Evolutionary conservation across 1,140 invertebrate genomes (phyloP).

Genomic region (Rhyzopertha dominica): DNA sequence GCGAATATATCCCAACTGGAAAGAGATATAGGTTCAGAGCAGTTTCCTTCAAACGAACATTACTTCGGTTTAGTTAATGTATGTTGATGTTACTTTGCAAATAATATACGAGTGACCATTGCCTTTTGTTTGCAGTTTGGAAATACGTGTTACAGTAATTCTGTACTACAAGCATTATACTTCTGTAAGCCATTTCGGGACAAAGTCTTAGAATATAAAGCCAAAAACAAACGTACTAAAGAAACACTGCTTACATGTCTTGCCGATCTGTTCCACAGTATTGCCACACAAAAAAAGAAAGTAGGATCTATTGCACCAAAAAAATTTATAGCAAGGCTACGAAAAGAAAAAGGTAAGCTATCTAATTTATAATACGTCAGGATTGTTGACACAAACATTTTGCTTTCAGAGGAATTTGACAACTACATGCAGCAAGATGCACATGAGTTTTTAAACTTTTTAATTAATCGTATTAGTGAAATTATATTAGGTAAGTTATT

Average conservation of each 20-base stretch:
- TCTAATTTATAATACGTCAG: slow-evolving; percentile 1
- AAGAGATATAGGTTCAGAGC: slow-evolving; percentile 95
- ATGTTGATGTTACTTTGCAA: slow-evolving; percentile 46
- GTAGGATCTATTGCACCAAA: slow-evolving; percentile 99
- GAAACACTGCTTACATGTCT: slow-evolving; percentile 96
- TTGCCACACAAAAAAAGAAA: slow-evolving; percentile 99
- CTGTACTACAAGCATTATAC: slow-evolving; percentile 97
- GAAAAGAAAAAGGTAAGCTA: slow-evolving; percentile 92
- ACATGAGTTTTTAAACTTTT: slow-evolving; percentile 98
- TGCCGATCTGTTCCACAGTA: slow-evolving; percentile 97
- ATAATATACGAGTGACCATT: slow-evolving; percentile 13
- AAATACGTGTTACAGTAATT: slow-evolving; percentile 99
- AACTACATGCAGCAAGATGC: slow-evolving; percentile 99
- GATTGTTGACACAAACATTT: neutral
- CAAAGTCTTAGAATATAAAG: slow-evolving; percentile 97
- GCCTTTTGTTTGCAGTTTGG: slow-evolving; percentile 80
- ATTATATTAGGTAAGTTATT: slow-evolving; percentile 75
- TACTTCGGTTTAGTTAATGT: slow-evolving; percentile 98
- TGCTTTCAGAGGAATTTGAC: slow-evolving; percentile 90
- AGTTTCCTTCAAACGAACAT: slow-evolving; percentile 96
- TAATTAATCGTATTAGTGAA: slow-evolving; percentile 95
- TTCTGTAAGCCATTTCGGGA: slow-evolving; percentile 99
- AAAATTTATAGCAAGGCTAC: slow-evolving; percentile 95
- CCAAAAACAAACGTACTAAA: slow-evolving; percentile 95
- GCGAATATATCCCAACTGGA: slow-evolving; percentile 97